These are phyloP conservation scores for Nymphalis polychloros DNA, from an alignment of 2,888 invertebrate genomes.

Conservation along the genomic window DNA sequence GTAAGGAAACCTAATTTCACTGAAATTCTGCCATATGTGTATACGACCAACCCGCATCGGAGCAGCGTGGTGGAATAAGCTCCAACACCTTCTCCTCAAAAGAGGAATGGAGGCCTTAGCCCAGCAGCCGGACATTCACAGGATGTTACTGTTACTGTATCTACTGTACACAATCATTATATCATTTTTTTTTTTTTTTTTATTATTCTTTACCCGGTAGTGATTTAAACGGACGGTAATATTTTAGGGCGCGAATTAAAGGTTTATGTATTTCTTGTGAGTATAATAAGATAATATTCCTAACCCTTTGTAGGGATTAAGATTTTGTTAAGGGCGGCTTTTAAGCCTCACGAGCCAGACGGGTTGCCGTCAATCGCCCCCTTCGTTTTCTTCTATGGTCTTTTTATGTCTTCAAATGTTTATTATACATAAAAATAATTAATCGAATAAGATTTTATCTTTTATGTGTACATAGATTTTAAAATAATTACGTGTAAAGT, in stretches of 20 bases:
- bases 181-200: neutral
- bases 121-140: too few relatives aligned
- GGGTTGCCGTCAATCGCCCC: conserved; percentile 55
- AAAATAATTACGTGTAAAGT: too few relatives aligned
- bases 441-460: neutral
- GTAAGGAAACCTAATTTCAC: too few relatives aligned
- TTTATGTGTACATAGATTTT: neutral
- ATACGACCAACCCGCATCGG: too few relatives aligned
- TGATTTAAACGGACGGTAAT: conserved; percentile 35
- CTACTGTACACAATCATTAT: too few relatives aligned
- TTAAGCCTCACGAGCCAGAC: conserved; percentile 65
- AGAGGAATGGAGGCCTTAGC: too few relatives aligned
- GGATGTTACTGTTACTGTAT: too few relatives aligned
- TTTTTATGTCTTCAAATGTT: conserved; percentile 59
- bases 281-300: conserved; percentile 79
- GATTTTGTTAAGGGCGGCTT: conserved; percentile 79
- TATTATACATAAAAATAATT: conserved; percentile 13
- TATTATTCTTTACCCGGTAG: conserved; percentile 15
- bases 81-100: too few relatives aligned
- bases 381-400: conserved; percentile 69
- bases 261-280: conserved; percentile 72
- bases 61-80: too few relatives aligned
- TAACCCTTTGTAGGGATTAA: conserved; percentile 82
- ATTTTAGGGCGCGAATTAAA: conserved; percentile 64
- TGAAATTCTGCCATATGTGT: too few relatives aligned